Evolutionary conservation across 2,113 vertebrate genomes (phyloP).

Genomic region (Periophthalmodon schlosseri): DNA sequence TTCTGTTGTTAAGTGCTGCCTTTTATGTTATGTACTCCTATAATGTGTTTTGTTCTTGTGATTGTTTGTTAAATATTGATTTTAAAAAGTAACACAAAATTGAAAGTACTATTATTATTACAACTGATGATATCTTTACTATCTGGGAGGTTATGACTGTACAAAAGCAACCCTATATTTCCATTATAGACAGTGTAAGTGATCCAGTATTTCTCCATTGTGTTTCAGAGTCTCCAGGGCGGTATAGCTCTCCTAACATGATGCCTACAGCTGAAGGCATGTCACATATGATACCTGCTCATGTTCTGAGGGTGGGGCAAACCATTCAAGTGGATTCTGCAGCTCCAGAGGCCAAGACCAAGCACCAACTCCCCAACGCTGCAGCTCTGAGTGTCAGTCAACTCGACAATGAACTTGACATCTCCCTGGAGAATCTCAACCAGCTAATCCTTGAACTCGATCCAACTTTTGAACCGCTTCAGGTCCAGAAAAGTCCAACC

Average conservation of each 20-base stretch:
- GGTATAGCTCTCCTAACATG: conserved; percentile 38
- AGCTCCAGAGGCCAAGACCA: conserved; percentile 13
- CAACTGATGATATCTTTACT: background rate
- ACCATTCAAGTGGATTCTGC: conserved; percentile 64
- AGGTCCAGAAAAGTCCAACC: conserved; percentile 28
- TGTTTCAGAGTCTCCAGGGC: conserved; percentile 17
- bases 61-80: too few species aligned
- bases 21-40: too few species aligned
- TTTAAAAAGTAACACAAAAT: background rate
- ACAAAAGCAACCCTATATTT: conserved; percentile 21
- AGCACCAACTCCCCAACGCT: conserved; percentile 16
- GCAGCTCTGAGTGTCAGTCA: background rate
- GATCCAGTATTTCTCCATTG: conserved; percentile 27
- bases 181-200: conserved; percentile 14
- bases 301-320: conserved; percentile 81
- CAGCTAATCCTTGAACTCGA: conserved; percentile 84
- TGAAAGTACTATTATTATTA: background rate
- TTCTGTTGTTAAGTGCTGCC: too few species aligned
- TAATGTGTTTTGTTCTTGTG: too few species aligned
- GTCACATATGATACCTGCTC: conserved; percentile 78
- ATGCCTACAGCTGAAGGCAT: conserved; percentile 66
- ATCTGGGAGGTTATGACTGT: background rate
- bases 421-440: conserved; percentile 82
- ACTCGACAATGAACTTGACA: conserved; percentile 60
- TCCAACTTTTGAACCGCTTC: conserved; percentile 78